Evolutionary conservation across 2,797 vertebrate species (phyloP).

Genomic region (Chelon labrosus): DNA sequence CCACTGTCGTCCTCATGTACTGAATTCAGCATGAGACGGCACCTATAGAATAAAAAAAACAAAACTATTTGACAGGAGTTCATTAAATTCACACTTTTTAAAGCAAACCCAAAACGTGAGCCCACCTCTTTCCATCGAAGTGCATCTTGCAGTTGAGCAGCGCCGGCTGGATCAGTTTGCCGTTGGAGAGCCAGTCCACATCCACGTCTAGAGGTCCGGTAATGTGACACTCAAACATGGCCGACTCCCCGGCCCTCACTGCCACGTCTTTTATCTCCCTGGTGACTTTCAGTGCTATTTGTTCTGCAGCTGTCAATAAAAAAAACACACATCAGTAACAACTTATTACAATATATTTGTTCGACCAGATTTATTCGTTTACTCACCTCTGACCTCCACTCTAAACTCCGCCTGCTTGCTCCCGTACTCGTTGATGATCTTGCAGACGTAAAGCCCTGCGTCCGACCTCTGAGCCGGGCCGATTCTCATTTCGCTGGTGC

Average conservation of each 20-base stretch:
- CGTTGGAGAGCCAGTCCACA: constrained; percentile 95
- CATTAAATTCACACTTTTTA: background rate
- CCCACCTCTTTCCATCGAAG: constrained; percentile 91
- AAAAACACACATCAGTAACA: background rate
- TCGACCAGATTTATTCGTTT: background rate
- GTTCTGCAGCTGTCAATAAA: constrained; percentile 72
- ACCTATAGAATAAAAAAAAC: constrained; percentile 63
- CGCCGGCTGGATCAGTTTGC: constrained; percentile 95
- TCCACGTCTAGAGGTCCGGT: constrained; percentile 89
- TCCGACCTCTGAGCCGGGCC: constrained; percentile 86
- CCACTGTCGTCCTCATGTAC: constrained; percentile 97
- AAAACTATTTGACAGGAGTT: background rate
- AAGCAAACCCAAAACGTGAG: background rate
- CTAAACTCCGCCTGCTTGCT: constrained; percentile 88
- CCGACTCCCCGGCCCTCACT: constrained; percentile 92
- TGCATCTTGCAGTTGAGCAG: constrained; percentile 99
- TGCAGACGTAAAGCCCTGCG: constrained; percentile 90
- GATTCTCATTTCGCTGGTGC: constrained; percentile 87
- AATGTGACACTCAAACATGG: constrained; percentile 92
- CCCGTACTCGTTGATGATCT: constrained; percentile 90
- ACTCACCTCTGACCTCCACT: constrained; percentile 91
- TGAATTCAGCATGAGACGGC: constrained; percentile 92
- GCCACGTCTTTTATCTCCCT: constrained; percentile 85
- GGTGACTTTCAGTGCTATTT: constrained; percentile 81
- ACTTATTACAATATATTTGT: background rate